Conservation (phyloP, 2,113 vertebrate genomes). For the Tupaia tana region DNA sequence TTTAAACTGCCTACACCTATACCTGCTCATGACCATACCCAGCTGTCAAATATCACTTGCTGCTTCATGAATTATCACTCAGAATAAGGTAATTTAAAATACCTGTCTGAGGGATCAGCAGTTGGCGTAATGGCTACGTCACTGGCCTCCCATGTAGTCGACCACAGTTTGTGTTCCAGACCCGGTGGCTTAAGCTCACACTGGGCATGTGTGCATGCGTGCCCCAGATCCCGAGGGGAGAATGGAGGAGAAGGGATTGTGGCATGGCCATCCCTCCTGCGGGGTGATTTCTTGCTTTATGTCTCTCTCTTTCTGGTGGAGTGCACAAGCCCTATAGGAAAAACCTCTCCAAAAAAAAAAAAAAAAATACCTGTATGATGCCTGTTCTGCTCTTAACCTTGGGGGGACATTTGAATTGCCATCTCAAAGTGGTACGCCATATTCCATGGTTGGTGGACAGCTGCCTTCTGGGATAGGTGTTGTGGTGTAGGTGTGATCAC, state of each 20-base stretch:
- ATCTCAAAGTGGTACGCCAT: not conserved
- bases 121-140: too few relatives aligned
- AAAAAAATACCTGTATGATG: not conserved
- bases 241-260: too few relatives aligned
- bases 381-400: not conserved
- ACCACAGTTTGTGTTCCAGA: too few relatives aligned
- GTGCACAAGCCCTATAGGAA: too few relatives aligned
- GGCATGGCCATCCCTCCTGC: too few relatives aligned
- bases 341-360: too few relatives aligned
- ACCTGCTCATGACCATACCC: not conserved
- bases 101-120: not conserved
- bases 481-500: not conserved
- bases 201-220: too few relatives aligned
- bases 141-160: too few relatives aligned
- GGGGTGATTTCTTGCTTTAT: too few relatives aligned
- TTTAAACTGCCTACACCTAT: accelerated
- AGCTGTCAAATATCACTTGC: not conserved
- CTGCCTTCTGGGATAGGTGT: not conserved
- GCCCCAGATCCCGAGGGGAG: too few relatives aligned
- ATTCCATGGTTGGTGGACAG: accelerated
- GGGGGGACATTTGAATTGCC: not conserved
- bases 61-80: not conserved
- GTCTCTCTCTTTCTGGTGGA: too few relatives aligned
- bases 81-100: not conserved
- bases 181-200: too few relatives aligned